Percentiles rank a stretch among this genome's conserved stretches.
Conservation (phyloP, 2,113 vertebrate species). For the Hyaena hyaena region DNA sequence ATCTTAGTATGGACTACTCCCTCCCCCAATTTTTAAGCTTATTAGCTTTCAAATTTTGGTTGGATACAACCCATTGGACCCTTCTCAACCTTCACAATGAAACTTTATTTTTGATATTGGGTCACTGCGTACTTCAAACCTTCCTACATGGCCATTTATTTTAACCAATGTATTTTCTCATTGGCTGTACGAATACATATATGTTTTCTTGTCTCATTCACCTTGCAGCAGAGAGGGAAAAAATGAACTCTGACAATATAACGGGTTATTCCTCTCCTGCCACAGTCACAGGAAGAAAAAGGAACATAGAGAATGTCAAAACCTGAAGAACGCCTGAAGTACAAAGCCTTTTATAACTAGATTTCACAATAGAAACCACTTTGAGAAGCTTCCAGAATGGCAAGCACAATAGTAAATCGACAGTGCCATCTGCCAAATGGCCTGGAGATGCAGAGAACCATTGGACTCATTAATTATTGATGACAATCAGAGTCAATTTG, state of each 20-base stretch:
- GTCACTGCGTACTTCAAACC: conserved; percentile 82
- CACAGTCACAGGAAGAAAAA: conserved; percentile 42
- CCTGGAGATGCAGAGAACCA: conserved; percentile 70
- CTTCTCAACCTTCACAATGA: conserved; percentile 84
- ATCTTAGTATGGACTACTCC: conserved; percentile 62
- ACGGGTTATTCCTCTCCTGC: conserved; percentile 64
- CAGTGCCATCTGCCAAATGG: conserved; percentile 79
- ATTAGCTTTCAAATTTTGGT: conserved; percentile 72
- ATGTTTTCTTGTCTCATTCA: conserved; percentile 83
- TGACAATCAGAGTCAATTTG: conserved; percentile 78
- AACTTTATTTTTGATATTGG: conserved; percentile 84
- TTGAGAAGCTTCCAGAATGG: conserved; percentile 75
- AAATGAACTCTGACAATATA: conserved; percentile 64
- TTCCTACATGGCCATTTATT: conserved; percentile 85
- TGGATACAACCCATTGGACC: conserved; percentile 82
- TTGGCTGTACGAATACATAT: conserved; percentile 85
- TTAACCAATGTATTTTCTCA: conserved; percentile 85
- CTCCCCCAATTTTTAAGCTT: background rate
- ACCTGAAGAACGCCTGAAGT: conserved; percentile 58
- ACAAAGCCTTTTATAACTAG: conserved; percentile 62
- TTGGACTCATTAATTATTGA: conserved; percentile 76
- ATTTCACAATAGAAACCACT: conserved; percentile 71
- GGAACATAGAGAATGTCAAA: conserved; percentile 54
- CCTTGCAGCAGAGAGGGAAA: conserved; percentile 36
- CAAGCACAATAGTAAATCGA: conserved; percentile 71